Conservation (phyloP, 2,797 vertebrate species). For the Sylvilagus floridanus region DNA sequence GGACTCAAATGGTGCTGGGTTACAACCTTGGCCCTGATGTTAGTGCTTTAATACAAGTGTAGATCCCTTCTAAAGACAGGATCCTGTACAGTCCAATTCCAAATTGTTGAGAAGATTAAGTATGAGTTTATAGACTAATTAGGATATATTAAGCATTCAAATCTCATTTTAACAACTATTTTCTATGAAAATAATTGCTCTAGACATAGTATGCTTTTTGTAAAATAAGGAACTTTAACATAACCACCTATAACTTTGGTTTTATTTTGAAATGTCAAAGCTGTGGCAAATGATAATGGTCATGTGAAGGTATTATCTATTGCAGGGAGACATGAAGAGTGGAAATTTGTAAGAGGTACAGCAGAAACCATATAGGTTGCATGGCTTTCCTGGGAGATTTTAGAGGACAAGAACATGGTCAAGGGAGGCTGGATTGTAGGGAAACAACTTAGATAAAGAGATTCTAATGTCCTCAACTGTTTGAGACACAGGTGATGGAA, state of each 20-base stretch:
- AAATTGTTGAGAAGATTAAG: neutral
- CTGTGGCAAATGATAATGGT: neutral
- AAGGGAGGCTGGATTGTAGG: neutral
- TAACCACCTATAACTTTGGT: neutral
- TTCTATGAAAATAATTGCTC: neutral
- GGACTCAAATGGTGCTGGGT: too few relatives aligned
- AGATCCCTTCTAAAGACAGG: neutral
- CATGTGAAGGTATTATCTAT: neutral
- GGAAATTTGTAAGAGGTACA: neutral
- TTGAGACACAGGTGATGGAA: neutral
- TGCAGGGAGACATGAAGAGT: neutral
- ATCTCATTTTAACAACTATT: neutral
- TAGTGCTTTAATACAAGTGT: neutral
- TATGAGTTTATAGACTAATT: neutral
- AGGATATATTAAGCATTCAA: neutral
- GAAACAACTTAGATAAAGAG: neutral
- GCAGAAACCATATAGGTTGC: neutral
- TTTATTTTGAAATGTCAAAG: conserved; percentile 7
- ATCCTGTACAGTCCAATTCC: fast-evolving
- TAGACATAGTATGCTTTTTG: neutral
- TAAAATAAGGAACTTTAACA: neutral
- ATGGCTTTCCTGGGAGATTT: neutral
- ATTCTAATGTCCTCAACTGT: neutral
- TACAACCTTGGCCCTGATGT: too few relatives aligned
- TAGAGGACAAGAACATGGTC: neutral